Evolutionary conservation across 2,797 vertebrate genomes (phyloP).

Genomic region (Brachymystax lenok): DNA sequence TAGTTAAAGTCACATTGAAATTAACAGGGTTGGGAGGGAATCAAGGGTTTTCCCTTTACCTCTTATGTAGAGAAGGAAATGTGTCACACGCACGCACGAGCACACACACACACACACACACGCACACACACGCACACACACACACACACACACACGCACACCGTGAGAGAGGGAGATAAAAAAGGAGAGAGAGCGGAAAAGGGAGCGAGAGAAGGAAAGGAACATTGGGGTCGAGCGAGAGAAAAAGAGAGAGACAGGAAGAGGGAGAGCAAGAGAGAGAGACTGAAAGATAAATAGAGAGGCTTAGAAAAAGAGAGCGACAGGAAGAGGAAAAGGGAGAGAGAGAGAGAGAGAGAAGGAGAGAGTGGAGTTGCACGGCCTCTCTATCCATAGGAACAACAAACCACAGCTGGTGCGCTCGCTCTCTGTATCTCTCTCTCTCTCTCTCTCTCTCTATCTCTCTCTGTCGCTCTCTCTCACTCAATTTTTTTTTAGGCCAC

Average conservation of each 20-base stretch:
- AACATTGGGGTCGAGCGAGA: conserved; percentile 31
- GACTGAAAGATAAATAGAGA: conserved; percentile 7
- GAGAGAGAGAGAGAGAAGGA: conserved; percentile 6
- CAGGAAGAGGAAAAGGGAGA: background rate
- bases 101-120: background rate
- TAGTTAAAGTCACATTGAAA: background rate
- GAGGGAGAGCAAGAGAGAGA: conserved; percentile 19
- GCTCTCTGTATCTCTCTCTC: no score
- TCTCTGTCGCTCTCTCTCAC: no score
- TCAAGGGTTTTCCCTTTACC: background rate
- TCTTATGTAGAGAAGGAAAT: background rate
- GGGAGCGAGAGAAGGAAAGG: background rate
- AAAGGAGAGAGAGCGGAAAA: background rate
- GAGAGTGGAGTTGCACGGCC: conserved; percentile 30
- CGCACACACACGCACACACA: background rate
- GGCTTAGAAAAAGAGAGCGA: background rate
- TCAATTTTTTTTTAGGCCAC: conserved; percentile 44
- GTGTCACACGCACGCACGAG: background rate
- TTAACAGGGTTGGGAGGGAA: background rate
- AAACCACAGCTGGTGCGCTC: conserved; percentile 74
- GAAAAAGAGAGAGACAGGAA: conserved; percentile 16
- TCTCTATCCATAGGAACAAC: conserved; percentile 69
- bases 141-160: background rate
- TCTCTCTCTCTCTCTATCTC: no score
- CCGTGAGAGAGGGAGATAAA: background rate